These are phyloP conservation scores for Lasioglossum figueresi DNA, from an alignment of 2,888 invertebrate genomes.

Conservation along the genomic window DNA sequence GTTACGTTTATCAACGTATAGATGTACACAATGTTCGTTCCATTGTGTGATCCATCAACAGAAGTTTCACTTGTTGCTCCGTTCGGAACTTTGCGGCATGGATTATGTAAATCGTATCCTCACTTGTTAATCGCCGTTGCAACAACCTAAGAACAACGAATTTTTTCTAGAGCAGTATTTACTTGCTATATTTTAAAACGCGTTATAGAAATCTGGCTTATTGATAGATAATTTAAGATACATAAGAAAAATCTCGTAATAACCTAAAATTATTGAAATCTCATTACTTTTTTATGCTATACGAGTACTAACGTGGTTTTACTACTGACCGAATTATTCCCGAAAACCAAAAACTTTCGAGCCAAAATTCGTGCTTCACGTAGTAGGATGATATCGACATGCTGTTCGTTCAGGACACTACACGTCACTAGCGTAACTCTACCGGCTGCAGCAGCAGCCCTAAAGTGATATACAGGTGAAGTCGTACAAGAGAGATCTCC, in stretches of 20 bases:
- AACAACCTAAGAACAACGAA: background rate
- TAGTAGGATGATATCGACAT: background rate
- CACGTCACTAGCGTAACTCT: conserved; percentile 24
- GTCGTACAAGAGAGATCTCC: conserved; percentile 53
- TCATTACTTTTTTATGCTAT: conserved; percentile 4
- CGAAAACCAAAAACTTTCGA: background rate
- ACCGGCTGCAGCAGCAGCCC: conserved; percentile 3
- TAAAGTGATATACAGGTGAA: conserved; percentile 42
- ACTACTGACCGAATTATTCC: background rate
- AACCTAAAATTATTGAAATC: too few species aligned
- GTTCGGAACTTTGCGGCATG: background rate
- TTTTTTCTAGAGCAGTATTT: background rate
- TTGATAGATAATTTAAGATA: too few species aligned
- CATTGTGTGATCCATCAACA: background rate
- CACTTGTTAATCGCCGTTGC: background rate
- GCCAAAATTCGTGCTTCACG: background rate
- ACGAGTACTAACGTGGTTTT: background rate
- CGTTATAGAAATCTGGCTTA: background rate
- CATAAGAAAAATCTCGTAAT: too few species aligned
- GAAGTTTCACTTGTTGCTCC: conserved; percentile 3
- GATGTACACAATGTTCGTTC: background rate
- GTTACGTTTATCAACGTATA: background rate
- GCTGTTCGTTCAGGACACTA: background rate
- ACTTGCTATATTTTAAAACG: background rate
- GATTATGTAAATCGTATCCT: background rate